Percentiles rank a stretch among this genome's conserved stretches.
Conservation (phyloP, 1,140 invertebrate species). For the Monochamus saltuarius region DNA sequence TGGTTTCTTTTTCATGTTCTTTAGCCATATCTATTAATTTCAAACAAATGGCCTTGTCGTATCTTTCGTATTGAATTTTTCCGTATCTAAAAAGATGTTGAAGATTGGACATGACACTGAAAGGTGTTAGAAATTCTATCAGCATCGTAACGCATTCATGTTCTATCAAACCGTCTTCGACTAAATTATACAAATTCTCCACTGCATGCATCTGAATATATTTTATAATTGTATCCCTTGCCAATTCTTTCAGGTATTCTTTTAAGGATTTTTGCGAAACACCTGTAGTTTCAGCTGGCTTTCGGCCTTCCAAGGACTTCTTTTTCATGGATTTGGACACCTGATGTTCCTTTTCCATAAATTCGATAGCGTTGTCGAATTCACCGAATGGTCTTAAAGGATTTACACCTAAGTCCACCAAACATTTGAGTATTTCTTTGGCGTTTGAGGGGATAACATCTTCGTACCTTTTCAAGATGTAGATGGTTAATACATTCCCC, state of each 20-base stretch:
- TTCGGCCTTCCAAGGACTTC: constrained; percentile 15
- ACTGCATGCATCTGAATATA: constrained; percentile 28
- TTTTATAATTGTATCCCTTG: constrained; percentile 27
- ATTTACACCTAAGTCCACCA: constrained; percentile 36
- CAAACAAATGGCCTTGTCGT: constrained; percentile 11
- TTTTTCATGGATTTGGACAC: constrained; percentile 16
- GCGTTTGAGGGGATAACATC: constrained; percentile 27
- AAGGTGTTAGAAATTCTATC: constrained; percentile 30
- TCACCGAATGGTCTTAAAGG: constrained; percentile 32
- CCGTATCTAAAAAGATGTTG: constrained; percentile 30
- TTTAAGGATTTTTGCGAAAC: constrained; percentile 17
- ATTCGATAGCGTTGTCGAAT: constrained; percentile 32
- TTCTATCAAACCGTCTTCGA: constrained; percentile 21
- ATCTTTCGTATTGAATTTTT: constrained; percentile 17
- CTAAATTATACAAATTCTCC: constrained; percentile 28
- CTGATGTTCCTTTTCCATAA: constrained; percentile 26
- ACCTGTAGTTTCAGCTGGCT: constrained; percentile 4
- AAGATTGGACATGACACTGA: constrained; percentile 20
- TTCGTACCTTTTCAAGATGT: constrained; percentile 37
- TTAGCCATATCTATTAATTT: constrained; percentile 20
- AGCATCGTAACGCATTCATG: constrained; percentile 23
- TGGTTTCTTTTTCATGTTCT: constrained; percentile 19
- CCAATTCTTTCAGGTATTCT: constrained; percentile 22
- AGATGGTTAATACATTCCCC: constrained; percentile 41
- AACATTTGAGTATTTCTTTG: constrained; percentile 29